These are phyloP conservation scores for Himalopsyche kuldschensis DNA, from an alignment of 2,888 invertebrate genomes.

Conservation along the genomic window DNA sequence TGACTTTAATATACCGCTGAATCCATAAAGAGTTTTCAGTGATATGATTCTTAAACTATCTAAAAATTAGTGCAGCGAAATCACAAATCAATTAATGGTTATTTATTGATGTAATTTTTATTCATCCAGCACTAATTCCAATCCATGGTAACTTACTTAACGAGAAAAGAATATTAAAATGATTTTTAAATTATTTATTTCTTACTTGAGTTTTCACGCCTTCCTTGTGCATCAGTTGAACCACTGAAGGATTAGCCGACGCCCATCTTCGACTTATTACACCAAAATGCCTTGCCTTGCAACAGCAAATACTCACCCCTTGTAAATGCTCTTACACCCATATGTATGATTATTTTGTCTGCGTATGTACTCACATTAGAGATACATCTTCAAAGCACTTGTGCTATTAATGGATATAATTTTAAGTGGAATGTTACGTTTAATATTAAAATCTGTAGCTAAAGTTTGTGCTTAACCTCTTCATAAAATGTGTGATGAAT, in stretches of 20 bases:
- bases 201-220: not conserved
- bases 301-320: conserved; percentile 3
- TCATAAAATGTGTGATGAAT: too few relatives aligned
- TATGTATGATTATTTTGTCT: not conserved
- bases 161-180: too few relatives aligned
- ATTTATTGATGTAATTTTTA: too few relatives aligned
- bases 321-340: not conserved
- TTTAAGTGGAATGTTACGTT: not conserved
- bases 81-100: too few relatives aligned
- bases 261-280: conserved; percentile 35
- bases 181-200: too few relatives aligned
- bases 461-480: too few relatives aligned
- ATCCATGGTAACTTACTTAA: too few relatives aligned
- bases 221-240: not conserved
- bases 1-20: too few relatives aligned
- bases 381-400: not conserved
- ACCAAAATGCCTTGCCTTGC: conserved; percentile 28
- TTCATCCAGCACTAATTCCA: too few relatives aligned
- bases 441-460: not conserved
- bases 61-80: too few relatives aligned
- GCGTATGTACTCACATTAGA: not conserved
- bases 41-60: too few relatives aligned
- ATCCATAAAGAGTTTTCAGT: too few relatives aligned
- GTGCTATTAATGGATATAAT: not conserved
- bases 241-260: conserved; percentile 24